phyloP scores from a whole-genome alignment of 92 coral and sea anemone genomes.

The Diadumene lineata region DNA sequence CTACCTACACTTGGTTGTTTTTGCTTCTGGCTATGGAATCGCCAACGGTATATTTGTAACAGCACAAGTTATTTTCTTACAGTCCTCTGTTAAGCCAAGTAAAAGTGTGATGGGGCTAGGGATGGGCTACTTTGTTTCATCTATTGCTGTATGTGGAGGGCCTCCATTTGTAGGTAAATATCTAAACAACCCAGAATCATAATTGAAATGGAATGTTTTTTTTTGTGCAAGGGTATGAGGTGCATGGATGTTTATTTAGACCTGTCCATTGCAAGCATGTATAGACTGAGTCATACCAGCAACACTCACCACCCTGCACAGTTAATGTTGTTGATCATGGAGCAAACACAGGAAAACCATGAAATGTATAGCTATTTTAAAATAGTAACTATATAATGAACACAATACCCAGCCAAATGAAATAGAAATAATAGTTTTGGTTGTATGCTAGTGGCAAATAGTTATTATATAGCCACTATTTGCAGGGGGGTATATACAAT shows the following conservation, averaged over 20 bases:
- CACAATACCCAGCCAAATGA: no score
- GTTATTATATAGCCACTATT: no score
- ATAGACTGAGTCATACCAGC: no score
- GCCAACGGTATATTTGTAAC: conserved; percentile 22
- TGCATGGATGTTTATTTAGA: not conserved
- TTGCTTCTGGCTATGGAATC: conserved; percentile 7
- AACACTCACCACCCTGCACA: no score
- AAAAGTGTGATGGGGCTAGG: conserved; percentile 36
- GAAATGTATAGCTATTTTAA: no score
- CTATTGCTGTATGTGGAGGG: conserved; percentile 21
- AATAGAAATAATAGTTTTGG: no score
- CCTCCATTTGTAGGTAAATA: conserved; percentile 28
- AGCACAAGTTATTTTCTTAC: conserved; percentile 17
- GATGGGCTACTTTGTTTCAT: conserved; percentile 18
- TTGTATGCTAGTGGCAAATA: no score
- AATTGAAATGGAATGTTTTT: not conserved
- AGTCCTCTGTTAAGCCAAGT: not conserved
- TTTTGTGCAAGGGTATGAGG: not conserved
- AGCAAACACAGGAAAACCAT: no score
- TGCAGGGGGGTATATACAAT: no score
- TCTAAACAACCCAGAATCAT: not conserved
- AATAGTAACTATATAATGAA: no score
- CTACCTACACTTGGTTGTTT: conserved; percentile 25
- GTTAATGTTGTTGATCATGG: no score
- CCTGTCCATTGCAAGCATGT: no score